Percentiles rank a stretch among this genome's conserved stretches.
phyloP scores from a whole-genome alignment of 2,797 vertebrate genomes.

The Siniperca undulata region DNA sequence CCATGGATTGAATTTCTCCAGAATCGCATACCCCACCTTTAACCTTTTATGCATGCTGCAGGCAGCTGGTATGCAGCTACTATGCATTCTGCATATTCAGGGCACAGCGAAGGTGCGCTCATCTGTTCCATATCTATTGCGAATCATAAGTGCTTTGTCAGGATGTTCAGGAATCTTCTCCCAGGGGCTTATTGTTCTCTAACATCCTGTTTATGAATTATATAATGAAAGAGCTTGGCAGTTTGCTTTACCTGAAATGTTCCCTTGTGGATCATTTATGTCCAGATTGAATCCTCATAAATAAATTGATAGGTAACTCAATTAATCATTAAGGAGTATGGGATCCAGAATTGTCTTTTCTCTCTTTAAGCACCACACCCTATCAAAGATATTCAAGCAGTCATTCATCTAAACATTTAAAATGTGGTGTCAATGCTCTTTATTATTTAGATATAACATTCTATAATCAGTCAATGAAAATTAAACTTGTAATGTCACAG shows the following conservation, averaged over 20 bases:
- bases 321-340: constrained; percentile 26
- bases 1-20: no score
- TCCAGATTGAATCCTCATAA: constrained; percentile 33
- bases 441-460: not conserved
- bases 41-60: constrained; percentile 65
- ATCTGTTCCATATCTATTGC: constrained; percentile 51
- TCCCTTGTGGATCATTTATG: constrained; percentile 42
- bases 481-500: not conserved
- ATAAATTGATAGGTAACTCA: constrained; percentile 33
- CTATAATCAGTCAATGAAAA: constrained; percentile 6
- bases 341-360: constrained; percentile 1
- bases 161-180: constrained; percentile 48
- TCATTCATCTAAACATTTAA: constrained; percentile 2
- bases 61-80: constrained; percentile 29
- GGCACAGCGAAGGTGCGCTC: constrained; percentile 38
- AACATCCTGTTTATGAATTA: constrained; percentile 57
- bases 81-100: constrained; percentile 50
- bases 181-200: constrained; percentile 45
- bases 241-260: constrained; percentile 37
- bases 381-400: not conserved
- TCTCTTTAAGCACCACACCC: not conserved
- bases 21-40: not conserved
- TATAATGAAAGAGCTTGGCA: constrained; percentile 44
- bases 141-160: constrained; percentile 59
- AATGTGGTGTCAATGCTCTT: not conserved